Evolutionary conservation across 2,888 invertebrate species (phyloP), one percentile per base, ranked within the genome.

Genomic region (Amblyjoppa fuscipennis): DNA sequence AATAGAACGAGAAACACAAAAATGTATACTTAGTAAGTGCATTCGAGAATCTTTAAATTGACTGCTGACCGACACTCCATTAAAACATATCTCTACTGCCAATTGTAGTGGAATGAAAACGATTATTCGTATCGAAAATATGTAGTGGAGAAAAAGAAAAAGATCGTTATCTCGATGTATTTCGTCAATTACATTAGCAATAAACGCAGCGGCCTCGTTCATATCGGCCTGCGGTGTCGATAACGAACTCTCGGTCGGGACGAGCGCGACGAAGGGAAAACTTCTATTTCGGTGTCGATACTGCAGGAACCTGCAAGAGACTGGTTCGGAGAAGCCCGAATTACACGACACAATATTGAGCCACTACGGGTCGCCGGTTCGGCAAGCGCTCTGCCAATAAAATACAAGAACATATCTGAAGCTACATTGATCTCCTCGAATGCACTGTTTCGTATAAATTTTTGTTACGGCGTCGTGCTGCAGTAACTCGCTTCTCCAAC

Each of bases 151-250:
- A 20, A 28, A 34, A 5, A 38, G 56, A 68, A 38, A 68, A 68
- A 79, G n/a, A 51, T 75, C 41, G 69, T 82, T 69, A 49, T 84
- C 34, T 81, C 78, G 78, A 81, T 76, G 73, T 78, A 73, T 73
- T 61, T 75, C 59, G 79, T 86, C 84, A 86, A 87, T 87, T 83
- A 83, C 74, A 70, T 75, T 79, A 87, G 85, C 87, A 84, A 86
- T 86, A 86, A 77, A 78, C 9, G 53, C 71, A 71, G 69, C 38
- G 45, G 45, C 25, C 71, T 71, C 71, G 45, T 70, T 56, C 25
- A 41, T 66, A 76, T 49, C 76, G 84, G 66, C 69, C 76, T 74
- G 81, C 45, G 51, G 20, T 34, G 74, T 68, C 77, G 84, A 74
- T 75, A 78, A 41, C 25, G 45, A 74, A 81, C 83, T 71, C 41